Evolutionary conservation across 2,113 vertebrate genomes (phyloP), one percentile per base, ranked within the genome.

Genomic region (Herpetotheres cachinnans): DNA sequence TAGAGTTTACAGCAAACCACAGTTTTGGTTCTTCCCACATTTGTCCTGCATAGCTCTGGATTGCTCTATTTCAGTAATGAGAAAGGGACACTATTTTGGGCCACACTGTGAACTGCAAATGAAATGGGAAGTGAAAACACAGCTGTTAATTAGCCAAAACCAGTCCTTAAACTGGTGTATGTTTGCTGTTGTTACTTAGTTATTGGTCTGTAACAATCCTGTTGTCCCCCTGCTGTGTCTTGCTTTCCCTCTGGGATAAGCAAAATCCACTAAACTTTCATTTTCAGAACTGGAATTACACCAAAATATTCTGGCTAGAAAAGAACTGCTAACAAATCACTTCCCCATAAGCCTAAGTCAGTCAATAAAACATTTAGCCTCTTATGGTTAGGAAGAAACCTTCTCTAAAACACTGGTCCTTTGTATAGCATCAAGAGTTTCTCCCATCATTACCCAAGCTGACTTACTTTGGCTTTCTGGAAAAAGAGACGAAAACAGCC

Each of bases 401-500:
- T 44, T 32, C 40, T 72, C n/a, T 73, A 84, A 13, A 56, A 67
- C 30, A 61, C 16, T 52, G 13, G 11, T 66, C 18, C 44, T 27
- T 67, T n/a, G 13, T 40, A 78, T 25, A 11, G 8, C 10, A 47
- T 67, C 18, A 40, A 21, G 21, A 56, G 32, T 79, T 82, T 72
- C 47, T 84, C 20, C 56, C 19, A 54, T 44, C 32, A 15, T 54
- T 70, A 76, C 22, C 32, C 11, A 54, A 52, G 40, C 2, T 32
- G 71, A 95, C 98, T 99, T 98, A 99, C 99, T 99, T 99, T 99
- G 97, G 99, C 99, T 99, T 99, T 99, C 95, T 99, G 99, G 97
- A 99, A 99, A 98, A 99, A 99, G 65, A 99, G 98, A 91, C 99
- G 98, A 97, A 99, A 99, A 98, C 99, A 99, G 79, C 99, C 99